Base-by-base conservation (phyloP, 2,797 vertebrate genomes). In the Champsocephalus gunnari region DNA sequence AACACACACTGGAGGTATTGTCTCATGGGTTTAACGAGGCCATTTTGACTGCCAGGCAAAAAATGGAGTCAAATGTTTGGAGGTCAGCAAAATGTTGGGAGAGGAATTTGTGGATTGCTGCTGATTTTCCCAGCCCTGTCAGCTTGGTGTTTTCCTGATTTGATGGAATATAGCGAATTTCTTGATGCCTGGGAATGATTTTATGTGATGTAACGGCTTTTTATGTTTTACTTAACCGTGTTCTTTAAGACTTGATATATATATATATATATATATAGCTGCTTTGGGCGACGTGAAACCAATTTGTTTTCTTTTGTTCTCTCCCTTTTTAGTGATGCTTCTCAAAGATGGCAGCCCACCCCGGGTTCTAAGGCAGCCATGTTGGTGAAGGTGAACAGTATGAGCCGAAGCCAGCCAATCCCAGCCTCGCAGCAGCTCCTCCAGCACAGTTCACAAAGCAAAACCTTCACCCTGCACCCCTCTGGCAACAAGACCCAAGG, bases 361-460 rank as follows among this genome's bases (percentile, higher is more conserved):
- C 96, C 96, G 17, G 96, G 96, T 58, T 97, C 96, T 0, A 97
- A 97, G 90, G 96, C 97, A 50, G 92, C 96, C 72, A 97, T 97
- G 96, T 83, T 97, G 90, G 96, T 97, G 76, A 98, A 97, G 89
- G 96, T 97, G 75, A 96, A 96, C 89, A 97, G 95, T 85, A 77
- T 96, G 86, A 95, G 89, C 71, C 87, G 91, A 71, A 89, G 43
- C 84, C 92, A 94, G 69, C 78, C 88, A 80, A 93, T 69, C 45
- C 76, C 86, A 47, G 57, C 84, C 74, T 87, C 71, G 54, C 92
- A 45, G 50, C 87, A 86, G 80, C 87, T 79, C 75, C 91, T 78
- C 78, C 95, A 85, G 76, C 86, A 87, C 85, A 74, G 79, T 82
- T 65, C 3, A 28, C 92, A 87, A 74, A 88, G 73, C 86, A 95